Evolutionary conservation across 2,797 vertebrate genomes (phyloP).

Genomic region (Danionella dracula): DNA sequence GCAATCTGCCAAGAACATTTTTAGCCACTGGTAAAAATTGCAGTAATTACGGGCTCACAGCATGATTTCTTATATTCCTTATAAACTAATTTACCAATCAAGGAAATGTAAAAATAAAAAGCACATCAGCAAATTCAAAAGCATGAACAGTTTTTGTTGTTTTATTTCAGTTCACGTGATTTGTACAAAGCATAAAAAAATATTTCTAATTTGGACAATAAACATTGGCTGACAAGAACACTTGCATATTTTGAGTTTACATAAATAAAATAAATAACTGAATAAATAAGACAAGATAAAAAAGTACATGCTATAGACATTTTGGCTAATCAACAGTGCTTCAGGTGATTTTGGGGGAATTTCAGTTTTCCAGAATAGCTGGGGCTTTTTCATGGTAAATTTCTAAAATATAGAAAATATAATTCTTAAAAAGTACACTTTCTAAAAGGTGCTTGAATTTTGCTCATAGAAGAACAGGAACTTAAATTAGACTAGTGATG

Average conservation of each 20-base stretch:
- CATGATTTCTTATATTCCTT: neutral
- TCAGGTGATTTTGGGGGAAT: slow-evolving; percentile 65
- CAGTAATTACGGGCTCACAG: no score
- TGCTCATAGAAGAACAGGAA: no score
- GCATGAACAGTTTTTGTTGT: neutral
- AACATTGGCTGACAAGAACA: slow-evolving; percentile 31
- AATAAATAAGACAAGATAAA: slow-evolving; percentile 53
- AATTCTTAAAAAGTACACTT: no score
- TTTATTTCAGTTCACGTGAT: neutral
- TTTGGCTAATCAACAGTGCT: slow-evolving; percentile 40
- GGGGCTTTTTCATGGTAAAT: neutral
- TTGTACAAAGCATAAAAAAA: neutral
- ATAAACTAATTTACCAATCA: neutral
- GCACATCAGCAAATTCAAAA: neutral
- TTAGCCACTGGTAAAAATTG: no score
- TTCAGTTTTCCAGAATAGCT: slow-evolving; percentile 29
- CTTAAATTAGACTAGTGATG: no score
- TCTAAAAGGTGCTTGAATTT: no score
- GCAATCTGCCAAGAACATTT: no score
- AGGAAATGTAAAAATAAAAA: neutral
- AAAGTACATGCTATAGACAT: slow-evolving; percentile 61
- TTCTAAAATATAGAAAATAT: no score
- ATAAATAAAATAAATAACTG: slow-evolving; percentile 51
- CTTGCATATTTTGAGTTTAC: neutral
- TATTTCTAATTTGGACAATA: slow-evolving; percentile 31